Percentiles rank a stretch among this genome's conserved stretches.
phyloP scores from a whole-genome alignment of 2,888 invertebrate species.

The Ptychoptera contaminata region DNA sequence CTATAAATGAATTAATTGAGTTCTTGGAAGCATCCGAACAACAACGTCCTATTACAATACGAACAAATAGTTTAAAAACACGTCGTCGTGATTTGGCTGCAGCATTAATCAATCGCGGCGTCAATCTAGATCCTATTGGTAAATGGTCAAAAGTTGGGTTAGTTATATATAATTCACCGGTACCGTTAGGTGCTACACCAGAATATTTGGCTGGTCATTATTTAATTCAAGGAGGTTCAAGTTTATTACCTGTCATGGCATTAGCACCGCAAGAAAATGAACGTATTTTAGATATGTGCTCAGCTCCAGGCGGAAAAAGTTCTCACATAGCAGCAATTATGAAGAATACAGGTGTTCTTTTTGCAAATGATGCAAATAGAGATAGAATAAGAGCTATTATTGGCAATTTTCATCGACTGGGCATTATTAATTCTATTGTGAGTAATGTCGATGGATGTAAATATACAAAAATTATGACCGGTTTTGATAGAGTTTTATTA shows the following conservation, averaged over 20 bases:
- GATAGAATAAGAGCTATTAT: conserved; percentile 83
- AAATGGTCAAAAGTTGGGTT: conserved; percentile 98
- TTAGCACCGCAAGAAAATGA: conserved; percentile 94
- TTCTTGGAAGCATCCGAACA: conserved; percentile 94
- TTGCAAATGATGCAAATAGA: conserved; percentile 89
- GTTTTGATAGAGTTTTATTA: conserved; percentile 87
- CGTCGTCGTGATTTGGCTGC: conserved; percentile 85
- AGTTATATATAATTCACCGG: conserved; percentile 89
- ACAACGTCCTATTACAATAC: conserved; percentile 84
- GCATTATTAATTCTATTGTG: conserved; percentile 85
- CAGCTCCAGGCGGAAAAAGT: conserved; percentile 97
- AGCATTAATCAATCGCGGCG: conserved; percentile 87
- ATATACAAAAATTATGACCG: conserved; percentile 68
- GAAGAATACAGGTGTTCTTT: conserved; percentile 93
- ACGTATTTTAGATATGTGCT: conserved; percentile 87
- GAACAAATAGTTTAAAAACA: conserved; percentile 90
- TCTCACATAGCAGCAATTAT: conserved; percentile 95
- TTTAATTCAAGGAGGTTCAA: conserved; percentile 91
- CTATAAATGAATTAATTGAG: conserved; percentile 72
- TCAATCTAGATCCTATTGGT: conserved; percentile 94
- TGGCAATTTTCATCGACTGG: conserved; percentile 92
- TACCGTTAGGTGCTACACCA: conserved; percentile 95
- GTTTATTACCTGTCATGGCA: conserved; percentile 95
- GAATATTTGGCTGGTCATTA: conserved; percentile 98
- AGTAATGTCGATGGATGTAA: conserved; percentile 80